These are phyloP conservation scores for Macaria notata DNA, from an alignment of 2,888 invertebrate species.

Conservation along the genomic window DNA sequence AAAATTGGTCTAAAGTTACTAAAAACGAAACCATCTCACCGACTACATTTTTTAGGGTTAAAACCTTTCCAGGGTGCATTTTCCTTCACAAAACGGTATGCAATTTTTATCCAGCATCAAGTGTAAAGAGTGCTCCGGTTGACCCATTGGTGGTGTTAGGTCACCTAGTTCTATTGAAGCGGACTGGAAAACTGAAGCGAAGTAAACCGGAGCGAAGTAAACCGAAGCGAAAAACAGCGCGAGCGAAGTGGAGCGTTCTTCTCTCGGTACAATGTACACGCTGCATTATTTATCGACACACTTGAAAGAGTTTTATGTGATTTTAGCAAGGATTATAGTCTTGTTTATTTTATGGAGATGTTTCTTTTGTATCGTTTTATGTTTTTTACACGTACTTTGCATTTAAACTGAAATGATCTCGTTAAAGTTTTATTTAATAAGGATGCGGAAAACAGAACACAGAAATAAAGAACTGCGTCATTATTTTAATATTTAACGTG, in stretches of 20 bases:
- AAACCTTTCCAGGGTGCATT: background rate
- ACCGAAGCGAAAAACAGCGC: background rate
- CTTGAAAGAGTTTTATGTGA: background rate
- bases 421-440: too few relatives aligned
- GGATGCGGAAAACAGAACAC: too few relatives aligned
- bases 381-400: background rate
- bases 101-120: slow-evolving; percentile 1
- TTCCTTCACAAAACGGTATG: slow-evolving; percentile 1
- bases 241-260: slow-evolving; percentile 1
- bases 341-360: too few relatives aligned
- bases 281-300: slow-evolving; percentile 7
- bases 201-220: too few relatives aligned
- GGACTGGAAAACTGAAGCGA: background rate
- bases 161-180: slow-evolving; percentile 25
- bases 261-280: slow-evolving; percentile 10
- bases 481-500: too few relatives aligned
- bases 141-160: slow-evolving; percentile 15
- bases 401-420: too few relatives aligned
- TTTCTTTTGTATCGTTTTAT: background rate
- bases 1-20: too few relatives aligned
- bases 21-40: too few relatives aligned
- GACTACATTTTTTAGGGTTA: too few relatives aligned
- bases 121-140: slow-evolving; percentile 9
- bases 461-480: too few relatives aligned
- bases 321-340: background rate